A percentile compares a stretch with the other conserved stretches of the same genome.
Conservation (phyloP, 2,113 vertebrate genomes). For the Ramphastos sulfuratus region DNA sequence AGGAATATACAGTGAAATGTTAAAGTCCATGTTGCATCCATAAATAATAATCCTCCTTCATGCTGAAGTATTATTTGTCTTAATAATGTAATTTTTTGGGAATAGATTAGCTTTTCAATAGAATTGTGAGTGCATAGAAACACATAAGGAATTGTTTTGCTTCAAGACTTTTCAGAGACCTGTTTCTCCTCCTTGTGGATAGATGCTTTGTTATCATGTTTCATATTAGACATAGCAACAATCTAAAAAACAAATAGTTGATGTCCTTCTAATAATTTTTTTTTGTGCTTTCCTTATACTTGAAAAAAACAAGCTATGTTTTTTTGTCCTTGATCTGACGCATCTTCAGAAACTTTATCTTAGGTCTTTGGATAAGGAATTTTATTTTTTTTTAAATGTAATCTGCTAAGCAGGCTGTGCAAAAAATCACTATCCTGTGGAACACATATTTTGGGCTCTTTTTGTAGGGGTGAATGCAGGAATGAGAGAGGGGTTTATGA, state of each 20-base stretch:
- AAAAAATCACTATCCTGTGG: not conserved
- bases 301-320: not conserved
- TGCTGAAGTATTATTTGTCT: not conserved
- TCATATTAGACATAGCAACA: not conserved
- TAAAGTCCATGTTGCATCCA: not conserved
- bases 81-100: not conserved
- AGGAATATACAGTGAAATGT: not conserved
- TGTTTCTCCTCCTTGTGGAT: not conserved
- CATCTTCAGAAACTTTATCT: not conserved
- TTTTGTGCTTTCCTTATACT: not conserved
- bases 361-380: not conserved
- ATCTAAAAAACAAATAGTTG: not conserved
- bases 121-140: not conserved
- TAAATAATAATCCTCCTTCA: not conserved
- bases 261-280: not conserved
- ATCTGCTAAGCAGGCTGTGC: not conserved
- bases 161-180: not conserved
- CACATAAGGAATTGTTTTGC: not conserved
- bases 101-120: not conserved
- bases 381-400: not conserved
- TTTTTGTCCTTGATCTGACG: not conserved
- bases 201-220: not conserved
- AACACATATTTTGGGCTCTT: not conserved
- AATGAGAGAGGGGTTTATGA: not conserved
- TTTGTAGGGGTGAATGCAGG: not conserved